These are phyloP conservation scores for Agrochola macilenta DNA, from an alignment of 2,888 invertebrate species.

Conservation along the genomic window DNA sequence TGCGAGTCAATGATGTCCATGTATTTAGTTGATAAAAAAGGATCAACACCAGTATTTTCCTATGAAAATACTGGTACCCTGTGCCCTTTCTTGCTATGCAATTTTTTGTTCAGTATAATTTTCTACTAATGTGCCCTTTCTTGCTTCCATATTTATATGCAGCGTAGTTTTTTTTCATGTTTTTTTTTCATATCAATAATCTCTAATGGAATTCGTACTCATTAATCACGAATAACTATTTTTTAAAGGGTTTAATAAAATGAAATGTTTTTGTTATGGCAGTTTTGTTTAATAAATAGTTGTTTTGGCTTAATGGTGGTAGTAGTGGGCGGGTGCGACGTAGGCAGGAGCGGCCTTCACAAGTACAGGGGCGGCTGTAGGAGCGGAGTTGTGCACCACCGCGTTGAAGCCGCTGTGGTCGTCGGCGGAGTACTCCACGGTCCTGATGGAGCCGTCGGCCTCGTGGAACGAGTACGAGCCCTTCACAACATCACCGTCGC, in stretches of 20 bases:
- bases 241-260: too few relatives aligned
- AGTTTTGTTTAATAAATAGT: too few relatives aligned
- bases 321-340: constrained; percentile 64
- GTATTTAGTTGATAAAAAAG: too few relatives aligned
- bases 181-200: not conserved
- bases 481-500: constrained; percentile 89
- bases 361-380: constrained; percentile 61
- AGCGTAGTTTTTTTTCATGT: not conserved
- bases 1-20: too few relatives aligned
- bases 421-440: constrained; percentile 88
- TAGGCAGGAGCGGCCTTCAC: constrained; percentile 58
- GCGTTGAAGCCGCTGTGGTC: constrained; percentile 84
- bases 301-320: constrained; percentile 52
- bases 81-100: too few relatives aligned
- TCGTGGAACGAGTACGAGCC: constrained; percentile 90
- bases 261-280: too few relatives aligned
- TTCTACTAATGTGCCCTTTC: too few relatives aligned
- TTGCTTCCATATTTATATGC: too few relatives aligned
- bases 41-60: too few relatives aligned
- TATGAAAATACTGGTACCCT: too few relatives aligned
- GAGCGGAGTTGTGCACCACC: constrained; percentile 73
- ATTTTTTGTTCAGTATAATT: too few relatives aligned
- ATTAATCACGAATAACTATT: not conserved
- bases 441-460: constrained; percentile 87
- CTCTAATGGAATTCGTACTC: not conserved